phyloP scores from a whole-genome alignment of 2,797 vertebrate genomes.

The Pseudomugil gertrudae region DNA sequence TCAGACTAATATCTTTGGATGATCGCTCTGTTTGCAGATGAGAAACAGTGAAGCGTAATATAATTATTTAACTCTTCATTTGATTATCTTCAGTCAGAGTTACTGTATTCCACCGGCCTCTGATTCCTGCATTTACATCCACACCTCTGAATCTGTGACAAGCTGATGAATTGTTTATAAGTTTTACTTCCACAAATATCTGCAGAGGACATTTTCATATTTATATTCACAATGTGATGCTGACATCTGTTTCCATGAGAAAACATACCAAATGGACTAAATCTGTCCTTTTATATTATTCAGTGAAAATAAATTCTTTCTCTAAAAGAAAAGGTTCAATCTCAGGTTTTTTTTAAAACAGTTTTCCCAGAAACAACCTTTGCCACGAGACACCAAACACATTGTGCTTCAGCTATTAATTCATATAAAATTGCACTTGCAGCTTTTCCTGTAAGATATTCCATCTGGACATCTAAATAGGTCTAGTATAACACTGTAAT shows the following conservation, averaged over 20 bases:
- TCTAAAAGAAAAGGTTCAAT: neutral
- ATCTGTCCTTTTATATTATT: neutral
- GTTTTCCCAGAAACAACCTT: neutral
- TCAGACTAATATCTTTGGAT: neutral
- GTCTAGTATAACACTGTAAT: slow-evolving; percentile 18
- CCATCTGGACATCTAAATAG: slow-evolving; percentile 17
- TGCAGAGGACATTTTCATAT: neutral
- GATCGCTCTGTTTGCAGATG: neutral
- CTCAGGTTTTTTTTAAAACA: neutral
- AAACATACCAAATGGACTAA: no score
- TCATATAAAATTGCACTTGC: slow-evolving; percentile 16
- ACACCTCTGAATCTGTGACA: no score
- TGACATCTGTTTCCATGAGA: no score
- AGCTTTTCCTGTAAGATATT: slow-evolving; percentile 25
- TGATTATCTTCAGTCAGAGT: neutral
- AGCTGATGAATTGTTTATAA: no score
- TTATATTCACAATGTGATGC: no score
- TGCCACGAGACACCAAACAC: neutral
- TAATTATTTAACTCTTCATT: neutral
- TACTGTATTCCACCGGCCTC: no score
- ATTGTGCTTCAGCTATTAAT: slow-evolving; percentile 12
- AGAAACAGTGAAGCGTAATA: neutral
- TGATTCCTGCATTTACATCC: no score
- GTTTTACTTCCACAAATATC: neutral
- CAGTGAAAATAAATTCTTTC: neutral